Percentiles rank a stretch among this genome's conserved stretches.
phyloP scores from a whole-genome alignment of 2,113 vertebrate genomes.

The Patagioenas fasciata region DNA sequence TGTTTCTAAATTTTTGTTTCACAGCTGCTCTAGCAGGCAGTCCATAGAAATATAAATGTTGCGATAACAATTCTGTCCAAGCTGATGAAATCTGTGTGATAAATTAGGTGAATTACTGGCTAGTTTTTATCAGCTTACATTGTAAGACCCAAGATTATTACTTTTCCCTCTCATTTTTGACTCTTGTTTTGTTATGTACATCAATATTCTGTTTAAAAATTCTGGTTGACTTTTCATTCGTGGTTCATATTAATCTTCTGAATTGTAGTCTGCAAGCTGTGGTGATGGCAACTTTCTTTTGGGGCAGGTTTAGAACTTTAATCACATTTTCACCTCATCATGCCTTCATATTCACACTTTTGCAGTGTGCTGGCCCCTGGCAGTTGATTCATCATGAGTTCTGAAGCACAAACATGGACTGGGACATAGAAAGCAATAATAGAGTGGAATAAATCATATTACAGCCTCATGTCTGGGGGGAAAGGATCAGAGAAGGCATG shows the following conservation, averaged over 20 bases:
- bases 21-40: background rate
- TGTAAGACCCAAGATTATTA: background rate
- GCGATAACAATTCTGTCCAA: background rate
- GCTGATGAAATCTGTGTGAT: background rate
- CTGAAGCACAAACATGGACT: constrained; percentile 57
- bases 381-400: constrained; percentile 56
- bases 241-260: background rate
- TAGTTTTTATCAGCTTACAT: background rate
- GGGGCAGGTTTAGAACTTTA: constrained; percentile 16
- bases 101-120: background rate
- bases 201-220: background rate
- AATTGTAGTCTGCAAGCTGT: background rate
- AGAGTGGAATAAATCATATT: constrained; percentile 61
- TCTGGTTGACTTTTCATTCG: background rate
- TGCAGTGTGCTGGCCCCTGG: constrained; percentile 22
- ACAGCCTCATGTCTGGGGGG: constrained; percentile 4
- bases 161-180: background rate
- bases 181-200: background rate
- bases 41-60: background rate
- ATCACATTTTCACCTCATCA: constrained; percentile 52
- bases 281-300: constrained; percentile 2
- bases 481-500: constrained; percentile 45
- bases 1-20: background rate
- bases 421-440: constrained; percentile 55
- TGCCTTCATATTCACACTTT: constrained; percentile 37